Percentiles rank a stretch among this genome's conserved stretches.
Conservation (phyloP, 2,888 invertebrate species). For the Bombyx huttoni region DNA sequence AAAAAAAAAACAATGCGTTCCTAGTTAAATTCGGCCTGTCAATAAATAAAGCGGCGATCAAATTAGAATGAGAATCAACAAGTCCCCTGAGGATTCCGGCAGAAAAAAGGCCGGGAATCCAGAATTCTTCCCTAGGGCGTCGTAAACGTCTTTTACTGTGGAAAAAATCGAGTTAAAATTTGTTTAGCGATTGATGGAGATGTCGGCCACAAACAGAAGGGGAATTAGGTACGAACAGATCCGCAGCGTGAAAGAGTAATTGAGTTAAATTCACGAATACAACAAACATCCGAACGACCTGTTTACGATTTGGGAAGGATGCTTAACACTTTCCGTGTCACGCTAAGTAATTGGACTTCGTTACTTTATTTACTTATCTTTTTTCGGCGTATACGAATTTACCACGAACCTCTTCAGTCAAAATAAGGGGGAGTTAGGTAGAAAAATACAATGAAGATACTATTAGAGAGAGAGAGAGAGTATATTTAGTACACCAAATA, state of each 20-base stretch:
- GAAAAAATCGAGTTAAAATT: neutral
- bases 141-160: neutral
- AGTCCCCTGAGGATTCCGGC: neutral
- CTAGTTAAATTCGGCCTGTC: neutral
- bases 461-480: too few relatives aligned
- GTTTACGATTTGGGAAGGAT: neutral
- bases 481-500: too few relatives aligned
- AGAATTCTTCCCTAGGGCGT: neutral
- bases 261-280: neutral
- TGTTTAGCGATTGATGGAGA: neutral
- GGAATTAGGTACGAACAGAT: neutral
- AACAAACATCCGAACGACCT: neutral
- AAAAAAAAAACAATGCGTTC: too few relatives aligned
- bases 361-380: too few relatives aligned
- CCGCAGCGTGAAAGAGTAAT: neutral
- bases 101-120: neutral
- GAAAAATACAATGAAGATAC: too few relatives aligned
- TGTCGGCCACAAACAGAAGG: neutral
- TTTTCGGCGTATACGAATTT: too few relatives aligned
- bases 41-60: neutral
- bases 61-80: neutral
- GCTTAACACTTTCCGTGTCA: neutral
- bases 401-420: too few relatives aligned
- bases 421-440: too few relatives aligned
- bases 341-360: neutral